Evolutionary conservation across 1,140 invertebrate species (phyloP), one percentile per base, ranked within the genome.

Genomic region (Drosophila kurseongensis): DNA sequence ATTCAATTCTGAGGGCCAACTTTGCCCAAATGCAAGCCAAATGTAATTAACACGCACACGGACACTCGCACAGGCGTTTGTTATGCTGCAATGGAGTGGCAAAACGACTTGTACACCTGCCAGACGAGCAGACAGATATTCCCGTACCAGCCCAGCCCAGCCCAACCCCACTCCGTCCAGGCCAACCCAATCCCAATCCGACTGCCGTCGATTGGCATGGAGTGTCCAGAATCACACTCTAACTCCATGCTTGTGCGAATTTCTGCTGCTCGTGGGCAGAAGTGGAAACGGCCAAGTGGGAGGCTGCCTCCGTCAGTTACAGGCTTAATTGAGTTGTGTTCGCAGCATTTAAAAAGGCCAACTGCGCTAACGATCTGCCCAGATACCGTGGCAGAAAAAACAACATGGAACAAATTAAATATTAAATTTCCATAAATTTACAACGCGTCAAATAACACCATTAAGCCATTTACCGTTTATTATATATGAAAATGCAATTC

Each of bases 271-370:
- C 9, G 1, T 14, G 36, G 51, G 40, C 44, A 9, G 45, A 47
- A 52, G 38, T 47, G n/a, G 48, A 44, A 56, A 23, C 35, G 40
- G 69, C 40, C 18, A 55, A 66, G 54, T 23, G 52, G 60, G 59
- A 36, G 42, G 23, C 35, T 8, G 35, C 36, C 54, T 67, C 23
- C 59, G 47, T 59, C 74, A 59, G 74, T 77, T 68, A 77, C 63
- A 77, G 67, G 62, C 72, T 78, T 86, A 88, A 86, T 88, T 88
- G 83, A 86, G 83, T 86, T 88, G 79, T 83, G 83, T 83, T 88
- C 54, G 66, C 84, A 79, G 75, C 83, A 86, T 88, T 86, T 83
- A 73, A 86, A 86, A 88, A 83, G 69, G 78, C 82, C 83, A 59
- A 40, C 75, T 60, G 83, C 66, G 65, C 55, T 82, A 88, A 82